Conservation (phyloP, 1,140 invertebrate species). For the Drosophila lini region DNA sequence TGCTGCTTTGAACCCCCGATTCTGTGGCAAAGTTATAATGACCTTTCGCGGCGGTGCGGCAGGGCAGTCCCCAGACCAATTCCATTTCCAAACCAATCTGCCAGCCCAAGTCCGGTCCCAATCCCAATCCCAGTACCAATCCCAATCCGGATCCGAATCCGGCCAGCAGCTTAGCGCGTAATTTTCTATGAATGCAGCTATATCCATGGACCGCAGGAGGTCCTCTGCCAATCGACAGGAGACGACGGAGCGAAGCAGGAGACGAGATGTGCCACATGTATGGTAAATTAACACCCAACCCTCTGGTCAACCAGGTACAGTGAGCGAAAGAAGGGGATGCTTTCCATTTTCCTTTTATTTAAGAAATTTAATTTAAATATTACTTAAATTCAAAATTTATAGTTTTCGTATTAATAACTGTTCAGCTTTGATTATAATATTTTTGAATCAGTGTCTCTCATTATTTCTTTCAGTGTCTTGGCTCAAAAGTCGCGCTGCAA, state of each 20-base stretch:
- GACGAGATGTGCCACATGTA: constrained; percentile 46
- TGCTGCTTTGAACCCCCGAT: neutral
- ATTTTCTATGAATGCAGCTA: constrained; percentile 60
- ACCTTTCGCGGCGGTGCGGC: constrained; percentile 37
- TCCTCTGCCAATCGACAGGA: constrained; percentile 28
- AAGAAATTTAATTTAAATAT: too few relatives aligned
- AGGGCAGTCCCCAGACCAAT: constrained; percentile 9
- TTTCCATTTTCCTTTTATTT: too few relatives aligned
- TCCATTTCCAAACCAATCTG: constrained; percentile 18
- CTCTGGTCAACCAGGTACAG: neutral
- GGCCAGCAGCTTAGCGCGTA: constrained; percentile 49
- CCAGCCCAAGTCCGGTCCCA: constrained; percentile 9
- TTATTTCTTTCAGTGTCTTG: constrained; percentile 6
- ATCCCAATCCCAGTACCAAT: constrained; percentile 7
- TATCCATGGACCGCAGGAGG: constrained; percentile 55
- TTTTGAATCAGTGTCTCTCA: too few relatives aligned
- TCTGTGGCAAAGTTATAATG: constrained; percentile 62
- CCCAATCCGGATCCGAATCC: constrained; percentile 15
- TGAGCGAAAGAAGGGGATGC: neutral
- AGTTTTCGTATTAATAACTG: too few relatives aligned
- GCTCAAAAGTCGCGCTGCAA: constrained; percentile 44
- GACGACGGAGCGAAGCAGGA: neutral
- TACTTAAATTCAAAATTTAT: too few relatives aligned
- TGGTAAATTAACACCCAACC: constrained; percentile 48
- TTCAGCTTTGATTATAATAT: too few relatives aligned